Base-by-base conservation (phyloP, 2,888 invertebrate species). In the Cinara cedri region DNA sequence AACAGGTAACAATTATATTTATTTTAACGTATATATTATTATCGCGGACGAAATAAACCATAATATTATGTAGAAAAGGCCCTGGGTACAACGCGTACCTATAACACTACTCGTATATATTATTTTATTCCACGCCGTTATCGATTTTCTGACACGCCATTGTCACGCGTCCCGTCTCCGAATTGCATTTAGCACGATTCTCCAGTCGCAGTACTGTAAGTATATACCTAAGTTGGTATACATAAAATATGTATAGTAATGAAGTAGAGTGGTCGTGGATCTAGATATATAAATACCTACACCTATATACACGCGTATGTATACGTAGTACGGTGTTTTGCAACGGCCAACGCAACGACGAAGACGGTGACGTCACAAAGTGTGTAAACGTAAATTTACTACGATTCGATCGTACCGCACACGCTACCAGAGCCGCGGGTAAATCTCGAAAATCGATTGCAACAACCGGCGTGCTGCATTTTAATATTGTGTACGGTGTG, bases 141-240 rank as follows among this genome's bases (percentile, higher is more conserved):
- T 74, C 63, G 74, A 74, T 65, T 74, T 74, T 14, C 74, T 21
- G 74, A 51, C 74, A 74, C 74, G 6, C 34, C 54, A n/a, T 51
- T 19, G 74, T 74, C 74, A 65, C 74, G 74, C 24, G 51, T 34
- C 60, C 63, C 63, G 42, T 63, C 63, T 74, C 51, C 54, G 74
- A 63, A 74, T 42, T 62, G 74, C 74, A 74, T 74, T 74, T 65
- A 74, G 74, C 74, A 74, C 74, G 74, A 74, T 74, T 74, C 63
- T 34, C 46, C 54, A 51, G 74, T 65, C 74, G 42, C 62, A 34
- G 21, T 4, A 34, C 6, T 6, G 34, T 34, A 34, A 4, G 6
- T 34, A 34, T 34, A 34, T 34, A 34, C 6, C 6, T 34, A 34
- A n/a, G n/a, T n/a, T n/a, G n/a, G n/a, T 34, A 34, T 34, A 34